These are phyloP conservation scores for Actinia equina DNA, from an alignment of 64 coral and sea anemone genomes.

Conservation along the genomic window DNA sequence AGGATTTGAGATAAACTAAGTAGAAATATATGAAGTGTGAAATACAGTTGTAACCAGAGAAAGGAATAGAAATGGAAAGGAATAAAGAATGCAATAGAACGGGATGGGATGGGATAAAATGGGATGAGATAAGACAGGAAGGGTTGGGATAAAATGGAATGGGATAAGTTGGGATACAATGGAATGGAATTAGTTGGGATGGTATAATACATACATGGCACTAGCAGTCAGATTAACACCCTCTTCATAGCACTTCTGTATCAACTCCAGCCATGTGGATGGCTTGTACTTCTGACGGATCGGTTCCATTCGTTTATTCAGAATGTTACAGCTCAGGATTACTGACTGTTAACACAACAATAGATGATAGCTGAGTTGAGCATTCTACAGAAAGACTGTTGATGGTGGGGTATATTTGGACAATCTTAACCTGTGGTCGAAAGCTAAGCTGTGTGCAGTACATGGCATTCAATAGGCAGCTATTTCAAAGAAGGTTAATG, in stretches of 20 bases:
- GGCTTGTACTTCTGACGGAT: constrained; percentile 60
- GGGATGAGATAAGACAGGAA: neutral
- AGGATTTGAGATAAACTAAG: too few relatives aligned
- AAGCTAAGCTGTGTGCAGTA: too few relatives aligned
- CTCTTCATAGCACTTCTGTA: constrained; percentile 38
- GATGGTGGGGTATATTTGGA: too few relatives aligned
- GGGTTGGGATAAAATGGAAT: neutral
- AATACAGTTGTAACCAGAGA: neutral
- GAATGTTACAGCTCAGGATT: constrained; percentile 63
- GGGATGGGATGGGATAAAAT: neutral
- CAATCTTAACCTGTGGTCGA: too few relatives aligned
- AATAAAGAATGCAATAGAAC: neutral
- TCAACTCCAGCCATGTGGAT: constrained; percentile 62
- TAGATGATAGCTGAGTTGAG: neutral
- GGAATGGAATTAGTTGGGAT: neutral
- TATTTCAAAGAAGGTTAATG: too few relatives aligned
- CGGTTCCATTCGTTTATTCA: constrained; percentile 81
- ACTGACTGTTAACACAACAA: constrained; percentile 44
- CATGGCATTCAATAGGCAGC: too few relatives aligned
- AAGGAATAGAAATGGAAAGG: neutral
- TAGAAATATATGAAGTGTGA: too few relatives aligned
- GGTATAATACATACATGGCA: constrained; percentile 56
- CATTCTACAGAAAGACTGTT: too few relatives aligned
- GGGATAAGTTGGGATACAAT: neutral
- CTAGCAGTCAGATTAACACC: constrained; percentile 79